Conservation (phyloP, 2,888 invertebrate genomes). For the Nephrotoma guestfalica region DNA sequence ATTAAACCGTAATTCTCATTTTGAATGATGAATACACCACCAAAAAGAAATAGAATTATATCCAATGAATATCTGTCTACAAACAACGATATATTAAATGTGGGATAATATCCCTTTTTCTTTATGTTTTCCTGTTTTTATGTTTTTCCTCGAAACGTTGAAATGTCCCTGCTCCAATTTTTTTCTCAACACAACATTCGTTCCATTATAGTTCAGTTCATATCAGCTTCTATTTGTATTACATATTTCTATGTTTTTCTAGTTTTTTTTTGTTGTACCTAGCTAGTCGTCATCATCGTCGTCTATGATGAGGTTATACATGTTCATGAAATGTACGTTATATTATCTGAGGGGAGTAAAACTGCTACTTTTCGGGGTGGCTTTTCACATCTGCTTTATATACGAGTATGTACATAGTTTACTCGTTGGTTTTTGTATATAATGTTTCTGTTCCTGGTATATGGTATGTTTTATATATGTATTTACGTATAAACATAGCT, state of each 20-base stretch:
- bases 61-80: not conserved
- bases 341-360: not conserved
- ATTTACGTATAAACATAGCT: not conserved
- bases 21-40: not conserved
- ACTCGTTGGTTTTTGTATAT: not conserved
- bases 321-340: not conserved
- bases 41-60: not conserved
- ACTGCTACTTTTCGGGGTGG: not conserved
- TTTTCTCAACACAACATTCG: not conserved
- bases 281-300: not conserved
- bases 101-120: not conserved
- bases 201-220: not conserved
- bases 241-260: not conserved
- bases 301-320: not conserved
- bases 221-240: not conserved
- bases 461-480: not conserved
- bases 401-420: not conserved
- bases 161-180: not conserved
- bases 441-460: not conserved
- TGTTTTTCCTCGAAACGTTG: not conserved
- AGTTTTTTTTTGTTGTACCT: not conserved
- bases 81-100: not conserved
- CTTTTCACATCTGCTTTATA: not conserved
- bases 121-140: not conserved
- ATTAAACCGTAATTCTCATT: not conserved